Base-by-base conservation (phyloP, 2,888 invertebrate species). In the Patella caerulea region DNA sequence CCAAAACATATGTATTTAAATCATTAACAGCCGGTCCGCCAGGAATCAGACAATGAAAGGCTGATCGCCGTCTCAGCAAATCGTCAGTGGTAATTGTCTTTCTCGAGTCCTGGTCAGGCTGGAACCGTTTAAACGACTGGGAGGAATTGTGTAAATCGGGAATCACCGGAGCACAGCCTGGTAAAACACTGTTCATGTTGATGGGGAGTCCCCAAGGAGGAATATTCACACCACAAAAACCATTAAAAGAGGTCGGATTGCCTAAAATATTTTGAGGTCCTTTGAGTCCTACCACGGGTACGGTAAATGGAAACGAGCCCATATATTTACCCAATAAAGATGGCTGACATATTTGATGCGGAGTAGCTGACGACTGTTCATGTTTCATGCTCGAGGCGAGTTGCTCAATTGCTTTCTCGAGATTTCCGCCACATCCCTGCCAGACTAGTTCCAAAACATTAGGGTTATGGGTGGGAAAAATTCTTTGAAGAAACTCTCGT, bases 401-500 rank as follows among this genome's bases (percentile, higher is more conserved):
- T 70, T 87, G 87, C 74, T 88, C 86, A n/a, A 88, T 87, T 14
- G 87, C 84, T 29, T 81, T 72, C 73, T 87, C 87, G 69, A 88
- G 79, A 72, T 86, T 85, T 0, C 88, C 86, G 0, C 87, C 88
- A 73, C 88, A 87, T 2, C 87, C 88, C 73, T 88, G 89, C 85
- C 85, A 88, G 17, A 88, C 85, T 17, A 89, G 78, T 74, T 89
- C 89, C 59, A 89, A 78, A 7, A 88, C 82, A 74, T 85, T 86
- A 9, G 86, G 84, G 75, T 88, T 89, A 56, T 86, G 82, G 9
- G 78, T 59, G 9, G 89, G 89, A 75, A 89, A 89, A 17, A 88
- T 84, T 76, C 85, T 77, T 45, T 84, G 84, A 4, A 87, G 80
- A 79, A 88, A 85, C 29, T 87, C 88, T 54, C 84, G 72, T 2